Percentiles rank a stretch among this genome's conserved stretches.
These are phyloP conservation scores for Coelinius sp. DNA, from an alignment of 2,888 invertebrate genomes.

Conservation along the genomic window DNA sequence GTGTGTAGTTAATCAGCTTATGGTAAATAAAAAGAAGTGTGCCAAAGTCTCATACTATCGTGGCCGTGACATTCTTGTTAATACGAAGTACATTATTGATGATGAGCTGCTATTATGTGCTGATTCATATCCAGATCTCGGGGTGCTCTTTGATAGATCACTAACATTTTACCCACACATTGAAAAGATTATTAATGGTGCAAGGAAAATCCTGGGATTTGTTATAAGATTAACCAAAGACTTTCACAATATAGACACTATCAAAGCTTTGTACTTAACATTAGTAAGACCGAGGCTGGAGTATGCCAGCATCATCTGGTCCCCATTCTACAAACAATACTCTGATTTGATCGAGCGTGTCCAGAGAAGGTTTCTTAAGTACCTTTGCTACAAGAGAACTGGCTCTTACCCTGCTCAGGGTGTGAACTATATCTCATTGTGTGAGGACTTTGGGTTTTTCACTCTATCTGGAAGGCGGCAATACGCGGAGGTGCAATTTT, in stretches of 20 bases:
- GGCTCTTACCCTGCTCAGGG: too few relatives aligned
- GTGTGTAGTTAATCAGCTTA: neutral
- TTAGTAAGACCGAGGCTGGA: neutral
- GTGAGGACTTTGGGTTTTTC: too few relatives aligned
- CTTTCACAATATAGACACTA: neutral
- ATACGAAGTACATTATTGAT: neutral
- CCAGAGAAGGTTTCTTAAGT: neutral
- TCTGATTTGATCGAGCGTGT: neutral
- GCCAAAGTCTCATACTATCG: neutral
- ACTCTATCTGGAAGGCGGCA: too few relatives aligned
- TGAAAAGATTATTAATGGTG: neutral
- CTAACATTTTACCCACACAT: neutral
- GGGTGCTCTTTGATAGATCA: neutral
- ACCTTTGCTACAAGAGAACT: too few relatives aligned
- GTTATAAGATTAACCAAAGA: neutral
- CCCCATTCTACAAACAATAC: neutral
- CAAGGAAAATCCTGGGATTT: neutral
- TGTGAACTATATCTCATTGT: too few relatives aligned
- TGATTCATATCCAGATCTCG: neutral
- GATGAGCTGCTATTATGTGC: neutral
- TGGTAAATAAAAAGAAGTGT: neutral
- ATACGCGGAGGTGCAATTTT: too few relatives aligned
- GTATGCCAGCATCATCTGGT: neutral
- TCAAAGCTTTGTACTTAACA: neutral
- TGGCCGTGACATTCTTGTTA: neutral